Percentiles rank a stretch among this genome's conserved stretches.
Evolutionary conservation across 2,888 invertebrate species (phyloP).

Genomic region (Ophion slaviceki): DNA sequence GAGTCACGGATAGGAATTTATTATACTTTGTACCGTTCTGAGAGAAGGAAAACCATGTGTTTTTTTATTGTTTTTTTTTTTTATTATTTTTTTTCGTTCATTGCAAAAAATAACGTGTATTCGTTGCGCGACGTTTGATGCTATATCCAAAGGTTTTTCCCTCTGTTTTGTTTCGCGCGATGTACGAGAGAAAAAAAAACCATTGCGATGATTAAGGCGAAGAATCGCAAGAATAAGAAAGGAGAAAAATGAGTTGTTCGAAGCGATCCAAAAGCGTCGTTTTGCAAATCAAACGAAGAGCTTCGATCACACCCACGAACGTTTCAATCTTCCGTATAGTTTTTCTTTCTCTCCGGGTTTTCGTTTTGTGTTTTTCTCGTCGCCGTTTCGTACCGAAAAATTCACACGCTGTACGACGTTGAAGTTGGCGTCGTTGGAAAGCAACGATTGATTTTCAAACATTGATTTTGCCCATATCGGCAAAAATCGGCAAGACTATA

Average conservation of each 20-base stretch:
- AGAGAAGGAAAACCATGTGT: constrained; percentile 44
- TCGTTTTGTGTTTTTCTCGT: constrained; percentile 26
- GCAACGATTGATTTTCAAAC: no score
- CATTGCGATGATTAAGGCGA: constrained; percentile 42
- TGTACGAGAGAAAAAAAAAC: constrained; percentile 35
- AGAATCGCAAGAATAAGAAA: not conserved
- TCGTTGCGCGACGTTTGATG: constrained; percentile 59
- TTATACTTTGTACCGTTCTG: constrained; percentile 60
- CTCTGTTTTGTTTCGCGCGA: constrained; percentile 31
- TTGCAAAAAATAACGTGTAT: constrained; percentile 59
- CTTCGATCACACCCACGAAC: constrained; percentile 36
- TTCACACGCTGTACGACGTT: no score
- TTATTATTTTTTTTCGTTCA: not conserved
- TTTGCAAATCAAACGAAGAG: constrained; percentile 33
- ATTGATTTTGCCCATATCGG: no score
- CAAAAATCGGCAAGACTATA: no score
- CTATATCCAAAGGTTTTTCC: constrained; percentile 63
- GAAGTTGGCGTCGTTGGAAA: no score
- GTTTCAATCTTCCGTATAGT: constrained; percentile 13
- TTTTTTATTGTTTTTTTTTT: constrained; percentile 27
- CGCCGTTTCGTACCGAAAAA: not conserved
- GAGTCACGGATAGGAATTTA: constrained; percentile 61
- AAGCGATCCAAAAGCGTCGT: constrained; percentile 39
- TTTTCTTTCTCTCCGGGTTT: constrained; percentile 30
- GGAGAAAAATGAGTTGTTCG: constrained; percentile 1